Conservation (phyloP, 2,888 invertebrate genomes). For the Xylocampa areola region DNA sequence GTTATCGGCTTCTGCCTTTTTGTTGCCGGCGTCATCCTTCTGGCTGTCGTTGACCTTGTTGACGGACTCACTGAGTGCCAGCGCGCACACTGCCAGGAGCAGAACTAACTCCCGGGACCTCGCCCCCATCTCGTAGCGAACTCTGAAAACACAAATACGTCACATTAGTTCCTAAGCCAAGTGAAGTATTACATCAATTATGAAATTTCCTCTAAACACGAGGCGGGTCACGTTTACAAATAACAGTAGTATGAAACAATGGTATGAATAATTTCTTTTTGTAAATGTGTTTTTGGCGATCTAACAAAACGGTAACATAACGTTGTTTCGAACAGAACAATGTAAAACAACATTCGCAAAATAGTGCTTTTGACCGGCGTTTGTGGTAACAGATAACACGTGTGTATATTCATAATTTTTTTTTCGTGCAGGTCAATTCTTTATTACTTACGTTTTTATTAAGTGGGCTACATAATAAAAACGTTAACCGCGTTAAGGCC, state of each 20-base stretch:
- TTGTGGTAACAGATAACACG: slow-evolving; percentile 27
- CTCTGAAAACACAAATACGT: slow-evolving; percentile 78
- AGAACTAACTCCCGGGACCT: slow-evolving; percentile 86
- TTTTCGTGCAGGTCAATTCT: too few relatives aligned
- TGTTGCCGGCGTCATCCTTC: slow-evolving; percentile 73
- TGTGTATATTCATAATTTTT: slow-evolving; percentile 10
- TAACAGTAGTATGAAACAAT: slow-evolving; percentile 75
- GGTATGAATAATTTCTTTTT: slow-evolving; percentile 63
- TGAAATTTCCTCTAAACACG: slow-evolving; percentile 67
- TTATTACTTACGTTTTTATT: too few relatives aligned
- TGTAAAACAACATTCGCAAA: slow-evolving; percentile 50
- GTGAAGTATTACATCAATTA: slow-evolving; percentile 67
- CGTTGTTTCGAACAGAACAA: slow-evolving; percentile 63
- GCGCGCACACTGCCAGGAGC: slow-evolving; percentile 86
- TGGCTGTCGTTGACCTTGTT: slow-evolving; percentile 78
- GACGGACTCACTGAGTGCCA: slow-evolving; percentile 77
- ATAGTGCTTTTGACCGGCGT: slow-evolving; percentile 46
- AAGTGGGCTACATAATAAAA: too few relatives aligned
- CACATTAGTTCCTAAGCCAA: slow-evolving; percentile 42
- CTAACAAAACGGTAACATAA: slow-evolving; percentile 68
- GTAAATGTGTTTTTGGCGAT: slow-evolving; percentile 56
- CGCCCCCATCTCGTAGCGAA: slow-evolving; percentile 87
- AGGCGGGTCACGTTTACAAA: slow-evolving; percentile 67
- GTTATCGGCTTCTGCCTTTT: slow-evolving; percentile 75
- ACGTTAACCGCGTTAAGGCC: too few relatives aligned